Evolutionary conservation across 2,113 vertebrate species (phyloP).

Genomic region (Hemicordylus capensis): DNA sequence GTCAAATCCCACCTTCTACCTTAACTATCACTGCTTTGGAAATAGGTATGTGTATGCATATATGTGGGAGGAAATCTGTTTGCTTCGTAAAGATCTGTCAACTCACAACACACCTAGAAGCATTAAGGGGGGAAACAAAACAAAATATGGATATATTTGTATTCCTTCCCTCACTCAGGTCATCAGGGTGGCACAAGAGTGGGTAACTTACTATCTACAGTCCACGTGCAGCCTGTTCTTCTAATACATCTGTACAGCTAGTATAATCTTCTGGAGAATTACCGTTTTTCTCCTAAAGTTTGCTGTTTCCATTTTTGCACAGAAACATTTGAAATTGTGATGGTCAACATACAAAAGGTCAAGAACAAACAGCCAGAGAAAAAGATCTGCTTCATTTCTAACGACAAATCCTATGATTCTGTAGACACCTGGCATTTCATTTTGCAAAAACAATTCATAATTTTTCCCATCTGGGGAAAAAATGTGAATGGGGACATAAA

Average conservation of each 20-base stretch:
- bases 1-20: neutral
- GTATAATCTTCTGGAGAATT: neutral
- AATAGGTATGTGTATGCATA: neutral
- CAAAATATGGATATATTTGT: neutral
- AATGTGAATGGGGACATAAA: neutral
- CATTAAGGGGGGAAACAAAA: neutral
- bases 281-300: neutral
- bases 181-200: neutral
- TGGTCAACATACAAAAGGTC: neutral
- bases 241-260: neutral
- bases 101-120: neutral
- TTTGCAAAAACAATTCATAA: neutral
- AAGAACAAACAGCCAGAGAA: neutral
- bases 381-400: neutral
- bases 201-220: neutral
- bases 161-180: neutral
- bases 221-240: neutral
- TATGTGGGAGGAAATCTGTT: neutral
- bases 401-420: neutral
- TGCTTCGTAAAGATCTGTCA: accelerated
- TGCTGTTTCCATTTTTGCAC: neutral
- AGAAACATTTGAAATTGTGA: neutral
- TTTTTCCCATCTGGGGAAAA: neutral
- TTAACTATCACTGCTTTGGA: neutral
- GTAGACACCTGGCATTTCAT: neutral